Evolutionary conservation across 2,888 invertebrate genomes (phyloP).

Genomic region (Amblyjoppa proteus): DNA sequence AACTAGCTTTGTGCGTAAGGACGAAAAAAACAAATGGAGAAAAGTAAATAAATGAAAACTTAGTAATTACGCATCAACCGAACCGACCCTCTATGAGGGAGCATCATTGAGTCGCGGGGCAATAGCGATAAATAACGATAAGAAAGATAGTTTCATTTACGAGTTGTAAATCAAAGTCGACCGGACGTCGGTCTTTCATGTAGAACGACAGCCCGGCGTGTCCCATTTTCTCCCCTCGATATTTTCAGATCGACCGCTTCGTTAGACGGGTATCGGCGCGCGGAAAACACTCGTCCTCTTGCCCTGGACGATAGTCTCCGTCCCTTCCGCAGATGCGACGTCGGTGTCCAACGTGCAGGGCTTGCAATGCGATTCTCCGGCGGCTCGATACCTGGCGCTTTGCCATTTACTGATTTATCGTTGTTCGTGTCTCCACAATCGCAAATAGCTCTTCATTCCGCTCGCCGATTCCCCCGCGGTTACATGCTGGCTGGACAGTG

Average conservation of each 20-base stretch:
- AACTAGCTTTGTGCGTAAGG: no score
- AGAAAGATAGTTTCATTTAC: neutral
- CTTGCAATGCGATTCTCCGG: constrained; percentile 34
- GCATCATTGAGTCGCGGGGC: no score
- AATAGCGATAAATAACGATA: no score
- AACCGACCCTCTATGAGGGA: no score
- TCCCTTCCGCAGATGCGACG: neutral
- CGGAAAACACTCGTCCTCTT: constrained; percentile 4
- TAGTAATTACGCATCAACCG: no score
- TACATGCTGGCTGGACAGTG: neutral
- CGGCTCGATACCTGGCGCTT: constrained; percentile 49
- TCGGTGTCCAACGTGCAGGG: neutral
- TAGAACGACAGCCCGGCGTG: neutral
- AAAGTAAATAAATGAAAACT: no score
- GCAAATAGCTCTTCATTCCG: constrained; percentile 46
- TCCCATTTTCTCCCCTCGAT: neutral
- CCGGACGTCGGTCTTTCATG: neutral
- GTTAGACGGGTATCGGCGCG: neutral
- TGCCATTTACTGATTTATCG: constrained; percentile 67
- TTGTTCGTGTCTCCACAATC: constrained; percentile 58
- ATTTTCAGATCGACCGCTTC: constrained; percentile 11
- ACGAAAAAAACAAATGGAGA: no score
- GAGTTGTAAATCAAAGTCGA: neutral
- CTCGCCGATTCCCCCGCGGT: constrained; percentile 27
- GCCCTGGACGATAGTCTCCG: neutral